Conservation (phyloP, 2,888 invertebrate genomes). For the Coremacera marginata region DNA sequence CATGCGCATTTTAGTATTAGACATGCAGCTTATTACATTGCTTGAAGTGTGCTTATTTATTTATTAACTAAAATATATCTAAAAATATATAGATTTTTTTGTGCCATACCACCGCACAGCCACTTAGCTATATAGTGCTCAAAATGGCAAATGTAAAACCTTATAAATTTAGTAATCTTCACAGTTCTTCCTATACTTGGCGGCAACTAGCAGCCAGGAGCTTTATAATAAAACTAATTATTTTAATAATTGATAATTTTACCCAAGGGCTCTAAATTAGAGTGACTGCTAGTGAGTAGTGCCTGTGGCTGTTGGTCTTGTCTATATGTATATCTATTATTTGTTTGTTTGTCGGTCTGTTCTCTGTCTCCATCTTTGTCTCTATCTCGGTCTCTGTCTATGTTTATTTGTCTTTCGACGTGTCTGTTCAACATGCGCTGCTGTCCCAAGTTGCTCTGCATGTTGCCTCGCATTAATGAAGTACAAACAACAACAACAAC, state of each 20-base stretch:
- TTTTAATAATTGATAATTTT: constrained; percentile 29
- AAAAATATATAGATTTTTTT: background rate
- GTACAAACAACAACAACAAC: background rate
- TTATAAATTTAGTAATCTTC: background rate
- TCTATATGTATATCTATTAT: constrained; percentile 24
- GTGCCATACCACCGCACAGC: too few relatives aligned
- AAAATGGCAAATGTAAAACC: too few relatives aligned
- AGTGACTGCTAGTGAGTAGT: background rate
- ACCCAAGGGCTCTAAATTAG: constrained; percentile 6
- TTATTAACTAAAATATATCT: background rate
- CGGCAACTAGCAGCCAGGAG: background rate
- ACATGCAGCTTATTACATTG: background rate
- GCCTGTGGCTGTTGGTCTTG: background rate
- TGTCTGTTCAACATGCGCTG: constrained; percentile 6
- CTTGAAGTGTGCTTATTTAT: background rate
- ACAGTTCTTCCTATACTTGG: background rate
- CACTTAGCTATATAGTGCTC: too few relatives aligned
- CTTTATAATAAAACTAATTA: constrained; percentile 27
- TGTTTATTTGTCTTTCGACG: constrained; percentile 13
- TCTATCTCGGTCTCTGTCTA: background rate
- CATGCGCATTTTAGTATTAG: background rate
- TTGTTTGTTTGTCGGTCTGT: constrained; percentile 1
- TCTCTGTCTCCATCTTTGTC: constrained; percentile 35
- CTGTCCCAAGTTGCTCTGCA: background rate
- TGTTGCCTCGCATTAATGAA: constrained; percentile 12